Evolutionary conservation across 2,113 vertebrate species (phyloP).

Genomic region (western clawed frog (Xenopus tropicalis)): UCB_Xtro_10.0 CM004443.2:59037001-59037500

Average conservation of each 20-base stretch:
- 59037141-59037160: no score
- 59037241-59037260: not conserved
- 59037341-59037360: conserved; percentile 34
- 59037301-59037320: not conserved
- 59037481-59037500: conserved; percentile 20
- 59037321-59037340: conserved; percentile 42
- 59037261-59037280: not conserved
- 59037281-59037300: conserved; percentile 1
- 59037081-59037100: no score
- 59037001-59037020: no score
- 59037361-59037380: conserved; percentile 32
- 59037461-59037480: conserved; percentile 21
- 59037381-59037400: conserved; percentile 28
- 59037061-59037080: no score
- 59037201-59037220: no score
- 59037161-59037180: no score
- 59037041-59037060: no score
- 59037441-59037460: conserved; percentile 38
- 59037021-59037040: no score
- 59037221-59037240: no score
- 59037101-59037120: no score
- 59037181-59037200: no score
- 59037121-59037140: no score
- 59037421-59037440: conserved; percentile 33
- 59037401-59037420: conserved; percentile 42